These are phyloP conservation scores for Pseudoips prasinana DNA, from an alignment of 2,888 invertebrate genomes.

Conservation along the genomic window DNA sequence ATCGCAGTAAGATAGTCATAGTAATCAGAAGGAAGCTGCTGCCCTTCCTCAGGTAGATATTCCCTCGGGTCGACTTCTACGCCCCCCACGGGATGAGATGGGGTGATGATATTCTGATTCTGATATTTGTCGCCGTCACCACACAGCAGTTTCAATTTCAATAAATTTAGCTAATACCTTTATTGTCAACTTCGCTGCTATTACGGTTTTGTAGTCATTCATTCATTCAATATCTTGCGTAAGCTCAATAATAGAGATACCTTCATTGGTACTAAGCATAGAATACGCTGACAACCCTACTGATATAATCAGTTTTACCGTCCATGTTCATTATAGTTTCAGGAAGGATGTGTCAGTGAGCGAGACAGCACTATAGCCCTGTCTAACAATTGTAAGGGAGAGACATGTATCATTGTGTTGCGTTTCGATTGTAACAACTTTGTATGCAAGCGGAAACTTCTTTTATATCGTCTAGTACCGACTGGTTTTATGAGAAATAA, in stretches of 20 bases:
- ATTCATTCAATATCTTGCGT: constrained; percentile 24
- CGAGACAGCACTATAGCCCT: constrained; percentile 65
- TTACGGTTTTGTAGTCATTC: too few species aligned
- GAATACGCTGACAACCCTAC: constrained; percentile 52
- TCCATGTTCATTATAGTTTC: constrained; percentile 56
- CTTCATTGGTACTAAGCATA: constrained; percentile 48
- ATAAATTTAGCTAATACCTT: too few species aligned
- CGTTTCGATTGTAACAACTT: constrained; percentile 67
- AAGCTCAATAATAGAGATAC: constrained; percentile 38
- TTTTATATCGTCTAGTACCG: constrained; percentile 54
- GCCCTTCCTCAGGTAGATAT: too few species aligned
- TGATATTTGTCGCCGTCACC: too few species aligned
- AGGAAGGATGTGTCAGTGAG: constrained; percentile 73
- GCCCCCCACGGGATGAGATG: too few species aligned
- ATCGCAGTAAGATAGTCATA: too few species aligned
- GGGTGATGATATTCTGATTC: too few species aligned
- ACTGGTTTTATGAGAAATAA: constrained; percentile 38
- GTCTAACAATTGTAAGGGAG: constrained; percentile 62
- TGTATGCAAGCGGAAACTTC: constrained; percentile 66
- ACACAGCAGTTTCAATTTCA: too few species aligned
- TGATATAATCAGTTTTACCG: constrained; percentile 57
- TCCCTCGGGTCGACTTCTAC: too few species aligned
- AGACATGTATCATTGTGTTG: constrained; percentile 67
- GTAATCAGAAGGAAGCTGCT: too few species aligned
- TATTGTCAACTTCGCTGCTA: too few species aligned